Conservation (phyloP, 1,140 invertebrate species). For the Agrilus planipennis region DNA sequence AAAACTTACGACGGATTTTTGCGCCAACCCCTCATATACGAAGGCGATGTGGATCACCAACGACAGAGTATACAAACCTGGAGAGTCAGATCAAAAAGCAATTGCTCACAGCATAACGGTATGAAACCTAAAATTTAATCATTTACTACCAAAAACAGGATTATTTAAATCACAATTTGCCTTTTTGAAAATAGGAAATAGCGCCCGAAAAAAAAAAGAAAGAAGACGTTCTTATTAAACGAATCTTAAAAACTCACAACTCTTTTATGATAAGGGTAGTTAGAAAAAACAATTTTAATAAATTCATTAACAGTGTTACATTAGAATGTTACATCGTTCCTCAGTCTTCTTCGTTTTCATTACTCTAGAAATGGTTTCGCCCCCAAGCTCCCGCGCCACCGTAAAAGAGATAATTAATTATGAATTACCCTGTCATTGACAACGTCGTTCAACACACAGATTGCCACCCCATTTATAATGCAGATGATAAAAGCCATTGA, state of each 20-base stretch:
- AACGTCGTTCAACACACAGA: too few species aligned
- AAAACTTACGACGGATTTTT: conserved; percentile 41
- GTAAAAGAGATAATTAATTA: too few species aligned
- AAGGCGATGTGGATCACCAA: conserved; percentile 32
- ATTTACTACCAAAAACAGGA: not conserved
- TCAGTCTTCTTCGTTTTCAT: too few species aligned
- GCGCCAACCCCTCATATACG: conserved; percentile 37
- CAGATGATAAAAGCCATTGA: too few species aligned
- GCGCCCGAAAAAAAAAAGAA: not conserved
- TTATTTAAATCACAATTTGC: not conserved
- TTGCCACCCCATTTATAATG: too few species aligned
- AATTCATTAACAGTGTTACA: not conserved
- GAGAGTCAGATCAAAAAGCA: conserved; percentile 27
- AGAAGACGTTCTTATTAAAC: not conserved
- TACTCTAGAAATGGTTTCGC: too few species aligned
- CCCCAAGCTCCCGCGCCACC: too few species aligned
- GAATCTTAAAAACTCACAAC: not conserved
- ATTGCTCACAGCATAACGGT: conserved; percentile 32
- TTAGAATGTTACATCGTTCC: too few species aligned
- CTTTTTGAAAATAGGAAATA: not conserved
- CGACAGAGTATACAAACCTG: conserved; percentile 28
- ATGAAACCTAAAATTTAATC: conserved; percentile 9
- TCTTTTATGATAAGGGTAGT: not conserved
- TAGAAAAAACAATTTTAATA: not conserved
- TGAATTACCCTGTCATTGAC: too few species aligned